Percentiles rank a stretch among this genome's conserved stretches.
Conservation (phyloP, 2,113 vertebrate genomes). For the Patagioenas fasciata region DNA sequence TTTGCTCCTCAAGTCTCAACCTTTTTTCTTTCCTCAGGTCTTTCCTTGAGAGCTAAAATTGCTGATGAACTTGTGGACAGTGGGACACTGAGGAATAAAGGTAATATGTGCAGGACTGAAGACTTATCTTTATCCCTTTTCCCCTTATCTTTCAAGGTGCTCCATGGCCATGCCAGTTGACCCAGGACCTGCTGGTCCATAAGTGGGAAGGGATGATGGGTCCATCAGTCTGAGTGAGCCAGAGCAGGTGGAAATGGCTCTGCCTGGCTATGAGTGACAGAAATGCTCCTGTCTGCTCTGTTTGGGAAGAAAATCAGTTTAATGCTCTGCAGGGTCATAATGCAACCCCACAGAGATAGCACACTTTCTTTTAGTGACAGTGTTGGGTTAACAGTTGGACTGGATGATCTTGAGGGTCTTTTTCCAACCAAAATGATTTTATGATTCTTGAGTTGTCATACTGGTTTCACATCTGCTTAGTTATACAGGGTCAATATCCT, state of each 20-base stretch:
- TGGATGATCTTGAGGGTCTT: no score
- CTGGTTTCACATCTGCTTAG: background rate
- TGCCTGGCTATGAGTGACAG: background rate
- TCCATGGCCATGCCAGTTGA: rapidly evolving
- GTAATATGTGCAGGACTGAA: background rate
- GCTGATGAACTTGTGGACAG: background rate
- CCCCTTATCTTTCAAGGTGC: background rate
- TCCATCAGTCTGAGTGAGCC: background rate
- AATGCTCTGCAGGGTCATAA: background rate
- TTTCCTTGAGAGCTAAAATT: background rate
- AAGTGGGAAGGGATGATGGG: rapidly evolving
- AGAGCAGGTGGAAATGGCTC: background rate
- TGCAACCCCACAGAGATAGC: background rate
- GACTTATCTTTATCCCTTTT: background rate
- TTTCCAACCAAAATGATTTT: no score
- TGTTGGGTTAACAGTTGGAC: no score
- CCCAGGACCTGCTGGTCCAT: no score
- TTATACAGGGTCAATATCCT: rapidly evolving
- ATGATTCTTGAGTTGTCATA: background rate
- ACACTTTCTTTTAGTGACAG: background rate
- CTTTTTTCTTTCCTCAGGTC: background rate
- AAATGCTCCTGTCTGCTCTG: background rate
- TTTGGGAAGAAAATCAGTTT: background rate
- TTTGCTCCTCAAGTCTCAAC: background rate
- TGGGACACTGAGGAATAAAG: background rate